These are phyloP conservation scores for Orussus abietinus DNA, from an alignment of 1,140 invertebrate genomes.

Conservation along the genomic window DNA sequence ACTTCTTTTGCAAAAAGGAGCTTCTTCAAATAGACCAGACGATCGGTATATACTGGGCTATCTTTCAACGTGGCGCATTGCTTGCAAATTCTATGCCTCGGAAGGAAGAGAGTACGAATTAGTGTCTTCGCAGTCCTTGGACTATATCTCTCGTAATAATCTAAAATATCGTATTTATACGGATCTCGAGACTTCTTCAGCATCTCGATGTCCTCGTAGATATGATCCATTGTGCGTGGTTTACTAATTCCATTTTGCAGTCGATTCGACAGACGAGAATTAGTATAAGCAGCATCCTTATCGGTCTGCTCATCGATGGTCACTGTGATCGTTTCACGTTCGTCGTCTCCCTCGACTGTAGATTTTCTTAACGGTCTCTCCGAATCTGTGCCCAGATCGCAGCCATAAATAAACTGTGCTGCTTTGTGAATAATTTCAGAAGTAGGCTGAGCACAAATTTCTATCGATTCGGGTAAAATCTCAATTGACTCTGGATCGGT, in stretches of 20 bases:
- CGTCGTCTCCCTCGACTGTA: neutral
- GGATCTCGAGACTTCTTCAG: conserved; percentile 9
- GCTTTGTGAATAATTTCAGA: neutral
- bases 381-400: neutral
- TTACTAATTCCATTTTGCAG: neutral
- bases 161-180: conserved; percentile 19
- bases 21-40: conserved; percentile 33
- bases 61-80: conserved; percentile 17
- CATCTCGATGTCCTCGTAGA: conserved; percentile 28
- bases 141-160: conserved; percentile 29
- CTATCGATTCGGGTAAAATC: no score
- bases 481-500: no score
- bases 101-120: conserved; percentile 20
- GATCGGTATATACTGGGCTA: conserved; percentile 43
- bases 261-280: conserved; percentile 1
- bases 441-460: no score
- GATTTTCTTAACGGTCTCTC: neutral
- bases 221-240: conserved; percentile 16
- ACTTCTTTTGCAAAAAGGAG: conserved; percentile 28
- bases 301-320: neutral
- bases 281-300: conserved; percentile 4
- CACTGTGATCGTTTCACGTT: neutral
- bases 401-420: conserved; percentile 4
- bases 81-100: conserved; percentile 17
- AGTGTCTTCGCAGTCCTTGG: conserved; percentile 20